A percentile compares a stretch with the other conserved stretches of the same genome.
These are phyloP conservation scores for Glaucidium brasilianum DNA, from an alignment of 2,113 vertebrate genomes.

Conservation along the genomic window DNA sequence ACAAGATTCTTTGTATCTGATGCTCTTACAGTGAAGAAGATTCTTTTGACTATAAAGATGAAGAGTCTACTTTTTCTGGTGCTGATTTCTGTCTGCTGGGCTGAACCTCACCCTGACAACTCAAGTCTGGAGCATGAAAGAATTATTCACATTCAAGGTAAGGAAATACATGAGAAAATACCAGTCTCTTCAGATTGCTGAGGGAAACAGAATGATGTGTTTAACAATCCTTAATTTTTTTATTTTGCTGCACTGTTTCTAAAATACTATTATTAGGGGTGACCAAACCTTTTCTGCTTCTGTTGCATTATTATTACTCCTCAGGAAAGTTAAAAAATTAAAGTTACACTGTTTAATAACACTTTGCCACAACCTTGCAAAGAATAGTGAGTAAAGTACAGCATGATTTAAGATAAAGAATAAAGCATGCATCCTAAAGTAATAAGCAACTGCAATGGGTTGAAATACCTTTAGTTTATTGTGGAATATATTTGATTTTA, in stretches of 20 bases:
- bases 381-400: not conserved
- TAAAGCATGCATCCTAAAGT: not conserved
- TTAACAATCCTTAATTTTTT: constrained; percentile 1
- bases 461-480: not conserved
- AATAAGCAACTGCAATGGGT: not conserved
- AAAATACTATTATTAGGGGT: not conserved
- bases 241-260: constrained; percentile 23
- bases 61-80: constrained; percentile 84
- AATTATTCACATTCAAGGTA: constrained; percentile 92
- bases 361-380: not conserved
- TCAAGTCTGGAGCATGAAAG: constrained; percentile 79
- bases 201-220: not conserved
- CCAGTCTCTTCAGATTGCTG: not conserved
- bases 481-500: not conserved
- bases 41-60: constrained; percentile 79
- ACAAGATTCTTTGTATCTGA: constrained; percentile 57
- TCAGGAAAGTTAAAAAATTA: not conserved
- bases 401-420: not conserved
- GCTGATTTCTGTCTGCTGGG: constrained; percentile 85
- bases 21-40: constrained; percentile 80
- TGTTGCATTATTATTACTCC: not conserved
- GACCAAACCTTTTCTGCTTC: not conserved
- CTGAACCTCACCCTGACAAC: constrained; percentile 77
- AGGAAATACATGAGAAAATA: constrained; percentile 59
- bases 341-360: not conserved